Conservation (phyloP, 1,140 invertebrate species). For the Drosophila azteca region DNA sequence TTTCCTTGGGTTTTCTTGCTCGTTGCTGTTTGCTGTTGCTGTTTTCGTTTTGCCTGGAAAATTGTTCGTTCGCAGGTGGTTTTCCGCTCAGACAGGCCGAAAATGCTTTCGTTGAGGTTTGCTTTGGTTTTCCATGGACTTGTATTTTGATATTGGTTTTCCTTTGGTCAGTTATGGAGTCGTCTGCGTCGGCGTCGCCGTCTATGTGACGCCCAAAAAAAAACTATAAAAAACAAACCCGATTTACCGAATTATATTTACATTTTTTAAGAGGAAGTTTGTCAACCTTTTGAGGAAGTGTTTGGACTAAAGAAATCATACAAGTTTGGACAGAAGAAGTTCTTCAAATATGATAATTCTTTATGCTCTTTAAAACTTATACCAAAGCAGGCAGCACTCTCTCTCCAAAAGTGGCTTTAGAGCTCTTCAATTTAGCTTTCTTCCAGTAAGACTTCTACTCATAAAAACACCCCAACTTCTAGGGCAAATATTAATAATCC, state of each 20-base stretch:
- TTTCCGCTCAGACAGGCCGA: constrained; percentile 56
- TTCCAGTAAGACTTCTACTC: too few relatives aligned
- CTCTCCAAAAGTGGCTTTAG: too few relatives aligned
- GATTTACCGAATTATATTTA: constrained; percentile 9
- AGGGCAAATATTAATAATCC: too few relatives aligned
- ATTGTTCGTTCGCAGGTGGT: constrained; percentile 75
- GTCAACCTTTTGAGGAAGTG: background rate
- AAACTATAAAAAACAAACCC: background rate
- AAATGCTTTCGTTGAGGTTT: constrained; percentile 26
- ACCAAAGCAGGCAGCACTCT: too few relatives aligned
- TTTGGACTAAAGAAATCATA: background rate
- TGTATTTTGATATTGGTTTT: constrained; percentile 14
- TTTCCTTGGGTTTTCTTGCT: constrained; percentile 57
- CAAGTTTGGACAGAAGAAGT: too few relatives aligned
- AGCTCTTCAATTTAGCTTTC: too few relatives aligned
- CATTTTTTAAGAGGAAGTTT: background rate
- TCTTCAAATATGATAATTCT: too few relatives aligned
- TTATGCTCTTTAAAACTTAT: too few relatives aligned
- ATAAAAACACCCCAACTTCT: too few relatives aligned
- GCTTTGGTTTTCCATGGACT: constrained; percentile 3
- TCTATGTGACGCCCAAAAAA: constrained; percentile 14
- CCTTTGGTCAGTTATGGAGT: constrained; percentile 27
- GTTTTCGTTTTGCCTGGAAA: constrained; percentile 36
- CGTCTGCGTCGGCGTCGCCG: constrained; percentile 1
- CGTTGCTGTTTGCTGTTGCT: background rate